phyloP scores from a whole-genome alignment of 2,888 invertebrate species.

The Sinotaia quadrata region DNA sequence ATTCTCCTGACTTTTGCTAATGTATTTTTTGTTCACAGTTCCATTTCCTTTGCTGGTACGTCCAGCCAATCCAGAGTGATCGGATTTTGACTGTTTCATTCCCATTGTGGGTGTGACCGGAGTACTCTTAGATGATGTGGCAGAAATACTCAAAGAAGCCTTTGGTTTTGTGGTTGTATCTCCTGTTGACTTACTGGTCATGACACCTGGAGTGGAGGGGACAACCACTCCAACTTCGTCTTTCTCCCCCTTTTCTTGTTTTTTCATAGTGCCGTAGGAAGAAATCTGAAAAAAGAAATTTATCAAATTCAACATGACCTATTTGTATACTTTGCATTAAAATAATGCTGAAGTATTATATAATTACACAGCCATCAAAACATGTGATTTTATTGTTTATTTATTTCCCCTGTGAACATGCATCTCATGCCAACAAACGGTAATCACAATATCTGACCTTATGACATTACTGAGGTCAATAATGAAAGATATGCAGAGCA shows the following conservation, averaged over 20 bases:
- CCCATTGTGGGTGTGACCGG: conserved; percentile 33
- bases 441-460: too few species aligned
- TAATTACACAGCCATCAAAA: too few species aligned
- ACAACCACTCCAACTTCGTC: conserved; percentile 5
- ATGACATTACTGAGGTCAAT: too few species aligned
- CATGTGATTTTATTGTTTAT: too few species aligned
- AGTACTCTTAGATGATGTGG: not conserved
- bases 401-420: too few species aligned
- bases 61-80: conserved; percentile 47
- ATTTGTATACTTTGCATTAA: too few species aligned
- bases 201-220: conserved; percentile 16
- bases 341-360: too few species aligned
- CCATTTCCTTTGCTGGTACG: conserved; percentile 36
- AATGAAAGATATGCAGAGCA: too few species aligned
- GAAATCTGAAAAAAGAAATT: conserved; percentile 16
- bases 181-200: conserved; percentile 1
- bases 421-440: too few species aligned
- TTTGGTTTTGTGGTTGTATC: conserved; percentile 2
- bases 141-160: conserved; percentile 8
- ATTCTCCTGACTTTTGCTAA: conserved; percentile 70
- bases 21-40: conserved; percentile 57
- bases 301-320: not conserved
- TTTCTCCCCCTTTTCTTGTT: conserved; percentile 34
- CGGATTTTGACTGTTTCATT: conserved; percentile 62
- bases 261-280: conserved; percentile 34